A percentile compares a stretch with the other conserved stretches of the same genome.
Evolutionary conservation across 2,113 vertebrate species (phyloP).

Genomic region (Podarcis cretensis): DNA sequence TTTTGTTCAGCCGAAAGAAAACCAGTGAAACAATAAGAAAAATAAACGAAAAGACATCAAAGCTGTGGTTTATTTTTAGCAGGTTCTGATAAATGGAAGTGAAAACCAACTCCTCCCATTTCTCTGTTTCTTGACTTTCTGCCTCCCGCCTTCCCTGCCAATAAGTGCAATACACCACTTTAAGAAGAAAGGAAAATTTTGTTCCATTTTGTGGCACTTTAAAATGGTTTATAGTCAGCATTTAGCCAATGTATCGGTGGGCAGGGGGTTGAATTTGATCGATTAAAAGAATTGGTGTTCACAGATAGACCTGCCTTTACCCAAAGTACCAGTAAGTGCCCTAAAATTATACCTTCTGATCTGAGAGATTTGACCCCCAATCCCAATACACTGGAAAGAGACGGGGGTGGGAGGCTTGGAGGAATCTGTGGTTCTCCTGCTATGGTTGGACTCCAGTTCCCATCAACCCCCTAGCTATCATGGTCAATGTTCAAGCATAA

Average conservation of each 20-base stretch:
- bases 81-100: not conserved
- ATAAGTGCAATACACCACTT: not conserved
- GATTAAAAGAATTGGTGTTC: conserved; percentile 1
- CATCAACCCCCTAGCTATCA: no score
- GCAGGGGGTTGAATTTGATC: not conserved
- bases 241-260: not conserved
- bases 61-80: not conserved
- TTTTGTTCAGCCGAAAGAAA: not conserved
- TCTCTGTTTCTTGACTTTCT: not conserved
- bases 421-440: no score
- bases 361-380: not conserved
- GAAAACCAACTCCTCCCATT: not conserved
- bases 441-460: no score
- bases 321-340: not conserved
- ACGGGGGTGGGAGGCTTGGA: no score
- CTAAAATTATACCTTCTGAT: not conserved
- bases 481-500: no score
- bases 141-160: not conserved
- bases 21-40: not conserved
- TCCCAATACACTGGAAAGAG: not conserved
- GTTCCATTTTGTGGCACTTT: not conserved
- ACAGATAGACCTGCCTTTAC: not conserved
- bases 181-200: not conserved
- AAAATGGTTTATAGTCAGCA: not conserved
- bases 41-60: not conserved